Base-by-base conservation (phyloP, 2,113 vertebrate genomes). In the Lophius piscatorius region DNA sequence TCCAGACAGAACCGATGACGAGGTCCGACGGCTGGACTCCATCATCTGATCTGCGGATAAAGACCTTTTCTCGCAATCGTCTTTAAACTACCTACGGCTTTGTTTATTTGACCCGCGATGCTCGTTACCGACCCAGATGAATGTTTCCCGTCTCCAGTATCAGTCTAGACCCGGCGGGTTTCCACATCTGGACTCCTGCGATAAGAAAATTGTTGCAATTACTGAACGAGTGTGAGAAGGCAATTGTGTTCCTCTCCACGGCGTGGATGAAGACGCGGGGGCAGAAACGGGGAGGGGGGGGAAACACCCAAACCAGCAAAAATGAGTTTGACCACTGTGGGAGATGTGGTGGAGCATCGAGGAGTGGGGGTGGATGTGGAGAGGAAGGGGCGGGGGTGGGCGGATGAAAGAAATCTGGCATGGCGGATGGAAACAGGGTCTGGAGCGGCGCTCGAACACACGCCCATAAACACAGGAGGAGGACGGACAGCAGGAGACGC, bases 121-220 rank as follows among this genome's bases (percentile, higher is more conserved):
- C 63, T 63, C 40, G 34, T 70, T 68, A 63, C 56, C 0, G 51
- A 56, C 0, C 55, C 84, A 88, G 61, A 80, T 85, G 66, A 68
- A 68, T 41, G 70, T 34, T 75, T 85, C 77, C 76, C 9, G 74
- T 78, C 67, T 74, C 55, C 24, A 6, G 59, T 80, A 82, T 82
- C 74, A 75, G 72, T 71, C 74, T 78, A 77, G 74, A 85, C 83
- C 51, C 44, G 16, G 74, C 69, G 59, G 78, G 58, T 74, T 85
- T 81, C 74, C 83, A 87, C 85, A 87, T 83, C 70, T 86, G 87
- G 24, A 48, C 74, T 58, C 24, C 42, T 36, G 45, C 21, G 78
- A 85, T 87, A 84, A 87, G 84, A 62, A 82, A 88, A 83, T 81
- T 80, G 63, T 74, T 50, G 75, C 73, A 33, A 80, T 85, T 81